phyloP scores from a whole-genome alignment of 2,797 vertebrate genomes.

The Sebastes paucispinis region DNA sequence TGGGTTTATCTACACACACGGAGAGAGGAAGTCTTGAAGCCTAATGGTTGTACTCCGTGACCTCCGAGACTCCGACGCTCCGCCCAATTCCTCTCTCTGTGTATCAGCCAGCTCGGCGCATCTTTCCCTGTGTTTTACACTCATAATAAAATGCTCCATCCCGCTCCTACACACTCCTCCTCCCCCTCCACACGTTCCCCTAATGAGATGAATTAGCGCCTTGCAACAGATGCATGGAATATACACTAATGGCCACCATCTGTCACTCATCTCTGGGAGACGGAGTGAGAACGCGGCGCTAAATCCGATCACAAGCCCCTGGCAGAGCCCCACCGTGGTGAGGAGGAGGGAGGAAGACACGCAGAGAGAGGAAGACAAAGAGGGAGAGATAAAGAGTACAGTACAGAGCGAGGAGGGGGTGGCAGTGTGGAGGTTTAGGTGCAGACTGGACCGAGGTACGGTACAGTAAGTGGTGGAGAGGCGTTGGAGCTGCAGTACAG shows the following conservation, averaged over 20 bases:
- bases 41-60: slow-evolving; percentile 15
- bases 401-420: slow-evolving; percentile 52
- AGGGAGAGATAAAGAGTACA: slow-evolving; percentile 44
- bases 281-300: slow-evolving; percentile 61
- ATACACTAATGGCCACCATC: slow-evolving; percentile 84
- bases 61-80: slow-evolving; percentile 20
- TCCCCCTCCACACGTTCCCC: slow-evolving; percentile 65
- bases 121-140: slow-evolving; percentile 74
- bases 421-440: slow-evolving; percentile 60
- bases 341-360: slow-evolving; percentile 45
- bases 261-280: slow-evolving; percentile 81
- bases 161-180: slow-evolving; percentile 59
- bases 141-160: slow-evolving; percentile 75
- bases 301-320: slow-evolving; percentile 73
- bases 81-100: slow-evolving; percentile 1
- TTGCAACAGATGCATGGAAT: slow-evolving; percentile 84
- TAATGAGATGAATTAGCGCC: slow-evolving; percentile 87
- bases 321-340: slow-evolving; percentile 52
- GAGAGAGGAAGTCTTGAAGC: not conserved
- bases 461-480: slow-evolving; percentile 62
- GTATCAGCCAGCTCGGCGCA: slow-evolving; percentile 20
- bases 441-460: slow-evolving; percentile 51
- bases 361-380: slow-evolving; percentile 46
- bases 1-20: not conserved
- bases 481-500: slow-evolving; percentile 57